Evolutionary conservation across 2,113 vertebrate genomes (phyloP).

Genomic region (Panthera uncia): DNA sequence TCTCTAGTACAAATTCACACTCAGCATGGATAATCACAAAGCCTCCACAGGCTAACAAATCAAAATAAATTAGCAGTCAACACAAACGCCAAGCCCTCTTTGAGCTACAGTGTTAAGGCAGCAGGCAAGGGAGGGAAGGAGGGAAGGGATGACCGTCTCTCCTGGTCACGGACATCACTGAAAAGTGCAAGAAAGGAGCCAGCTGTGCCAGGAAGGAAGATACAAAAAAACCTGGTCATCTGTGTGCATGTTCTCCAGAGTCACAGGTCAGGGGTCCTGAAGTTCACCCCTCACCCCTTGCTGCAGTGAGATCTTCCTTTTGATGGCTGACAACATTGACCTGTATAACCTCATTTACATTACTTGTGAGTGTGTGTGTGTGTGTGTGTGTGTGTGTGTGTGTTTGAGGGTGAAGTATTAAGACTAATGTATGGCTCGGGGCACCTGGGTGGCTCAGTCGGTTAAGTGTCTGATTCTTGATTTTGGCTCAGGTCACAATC

Average conservation of each 20-base stretch:
- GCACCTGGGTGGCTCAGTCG: too few species aligned
- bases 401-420: background rate
- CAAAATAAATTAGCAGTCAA: background rate
- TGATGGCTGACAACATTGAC: background rate
- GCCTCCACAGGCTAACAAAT: background rate
- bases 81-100: background rate
- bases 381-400: background rate
- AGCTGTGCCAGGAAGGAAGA: background rate
- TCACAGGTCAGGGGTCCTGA: background rate
- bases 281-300: background rate
- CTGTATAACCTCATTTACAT: background rate
- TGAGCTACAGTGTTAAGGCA: background rate
- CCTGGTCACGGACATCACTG: background rate
- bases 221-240: background rate
- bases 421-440: background rate
- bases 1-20: constrained; percentile 18
- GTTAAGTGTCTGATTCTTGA: too few species aligned
- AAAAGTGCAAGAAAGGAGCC: background rate
- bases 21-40: constrained; percentile 41
- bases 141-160: background rate
- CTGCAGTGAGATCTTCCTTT: background rate
- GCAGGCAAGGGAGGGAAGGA: background rate
- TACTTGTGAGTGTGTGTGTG: background rate
- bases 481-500: too few species aligned
- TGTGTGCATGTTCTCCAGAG: background rate